These are phyloP conservation scores for Hirtodrosophila trivittata DNA, from an alignment of 2,888 invertebrate genomes.

Conservation along the genomic window DNA sequence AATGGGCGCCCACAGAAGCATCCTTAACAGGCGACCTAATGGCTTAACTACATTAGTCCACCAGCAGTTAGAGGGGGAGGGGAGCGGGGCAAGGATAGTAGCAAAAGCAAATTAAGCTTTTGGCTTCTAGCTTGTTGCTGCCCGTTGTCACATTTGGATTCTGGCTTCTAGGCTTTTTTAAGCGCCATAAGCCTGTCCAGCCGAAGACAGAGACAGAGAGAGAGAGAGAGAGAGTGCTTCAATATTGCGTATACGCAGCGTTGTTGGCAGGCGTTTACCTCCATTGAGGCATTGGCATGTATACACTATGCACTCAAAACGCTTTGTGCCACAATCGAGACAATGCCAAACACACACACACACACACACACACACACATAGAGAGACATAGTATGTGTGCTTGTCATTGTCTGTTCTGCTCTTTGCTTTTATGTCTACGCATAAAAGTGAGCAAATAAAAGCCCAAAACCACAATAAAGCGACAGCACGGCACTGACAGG, in stretches of 20 bases:
- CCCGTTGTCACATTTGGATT: conserved; percentile 19
- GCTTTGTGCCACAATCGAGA: conserved; percentile 57
- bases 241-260: conserved; percentile 55
- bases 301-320: conserved; percentile 57
- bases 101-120: conserved; percentile 53
- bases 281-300: conserved; percentile 64
- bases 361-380: conserved; percentile 3
- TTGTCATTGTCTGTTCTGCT: conserved; percentile 23
- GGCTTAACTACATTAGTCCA: conserved; percentile 44
- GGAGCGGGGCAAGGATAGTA: background rate
- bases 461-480: conserved; percentile 64
- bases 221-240: conserved; percentile 12
- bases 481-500: conserved; percentile 49
- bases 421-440: conserved; percentile 53
- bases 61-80: conserved; percentile 4
- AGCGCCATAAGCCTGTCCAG: conserved; percentile 22
- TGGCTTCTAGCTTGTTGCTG: conserved; percentile 51
- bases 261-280: conserved; percentile 50
- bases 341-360: conserved; percentile 14
- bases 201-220: background rate
- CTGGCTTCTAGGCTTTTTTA: conserved; percentile 6
- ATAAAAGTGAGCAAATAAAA: conserved; percentile 67
- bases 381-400: background rate
- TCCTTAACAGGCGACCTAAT: conserved; percentile 43
- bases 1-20: conserved; percentile 35